These are phyloP conservation scores for Zaprionus lineosus DNA, from an alignment of 2,888 invertebrate species.

Conservation along the genomic window DNA sequence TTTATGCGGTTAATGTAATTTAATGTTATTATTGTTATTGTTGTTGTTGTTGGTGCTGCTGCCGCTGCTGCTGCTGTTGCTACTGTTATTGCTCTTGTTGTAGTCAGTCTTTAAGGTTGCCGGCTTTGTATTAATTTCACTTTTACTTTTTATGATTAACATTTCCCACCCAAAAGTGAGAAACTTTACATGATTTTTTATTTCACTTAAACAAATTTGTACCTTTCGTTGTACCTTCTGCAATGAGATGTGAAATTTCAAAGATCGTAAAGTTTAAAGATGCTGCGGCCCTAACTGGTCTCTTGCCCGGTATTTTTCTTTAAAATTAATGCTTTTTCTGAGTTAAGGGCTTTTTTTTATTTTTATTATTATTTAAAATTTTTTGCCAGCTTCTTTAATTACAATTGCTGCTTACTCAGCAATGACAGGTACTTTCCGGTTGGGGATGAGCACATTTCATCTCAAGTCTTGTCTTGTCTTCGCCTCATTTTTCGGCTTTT, in stretches of 20 bases:
- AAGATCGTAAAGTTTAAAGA: conserved; percentile 73
- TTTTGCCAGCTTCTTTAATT: conserved; percentile 67
- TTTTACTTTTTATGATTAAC: conserved; percentile 76
- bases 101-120: conserved; percentile 29
- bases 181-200: conserved; percentile 67
- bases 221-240: conserved; percentile 22
- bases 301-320: conserved; percentile 33
- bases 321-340: conserved; percentile 43
- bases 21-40: conserved; percentile 39
- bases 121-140: conserved; percentile 72
- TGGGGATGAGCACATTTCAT: conserved; percentile 4
- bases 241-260: conserved; percentile 75
- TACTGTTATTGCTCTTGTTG: conserved; percentile 25
- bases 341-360: conserved; percentile 31
- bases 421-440: conserved; percentile 40
- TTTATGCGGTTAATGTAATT: conserved; percentile 63
- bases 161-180: conserved; percentile 78
- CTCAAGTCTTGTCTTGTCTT: conserved; percentile 6
- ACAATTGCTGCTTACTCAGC: conserved; percentile 58
- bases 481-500: background rate
- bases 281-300: conserved; percentile 39
- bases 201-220: conserved; percentile 41
- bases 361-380: conserved; percentile 34
- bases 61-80: no score
- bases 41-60: conserved; percentile 14